Percentiles rank a stretch among this genome's conserved stretches.
Conservation (phyloP, 2,113 vertebrate species). For the Pelobates fuscus region DNA sequence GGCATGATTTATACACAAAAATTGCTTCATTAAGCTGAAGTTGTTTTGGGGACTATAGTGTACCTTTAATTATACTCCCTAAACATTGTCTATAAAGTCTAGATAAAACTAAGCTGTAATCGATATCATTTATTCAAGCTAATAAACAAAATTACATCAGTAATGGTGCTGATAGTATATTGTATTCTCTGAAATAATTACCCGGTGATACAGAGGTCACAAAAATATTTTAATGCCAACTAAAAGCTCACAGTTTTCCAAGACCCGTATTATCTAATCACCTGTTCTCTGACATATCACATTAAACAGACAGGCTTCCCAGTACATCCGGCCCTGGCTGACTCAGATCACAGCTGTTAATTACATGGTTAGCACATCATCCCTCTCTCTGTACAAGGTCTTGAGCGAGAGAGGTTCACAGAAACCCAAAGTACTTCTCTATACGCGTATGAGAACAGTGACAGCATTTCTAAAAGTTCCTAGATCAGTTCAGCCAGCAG, state of each 20-base stretch:
- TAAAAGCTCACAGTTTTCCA: not conserved
- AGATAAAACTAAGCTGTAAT: too few relatives aligned
- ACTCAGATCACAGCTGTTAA: not conserved
- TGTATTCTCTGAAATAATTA: not conserved
- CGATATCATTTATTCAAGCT: too few relatives aligned
- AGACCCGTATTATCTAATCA: not conserved
- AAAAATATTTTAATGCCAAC: not conserved
- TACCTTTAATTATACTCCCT: too few relatives aligned
- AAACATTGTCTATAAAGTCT: too few relatives aligned
- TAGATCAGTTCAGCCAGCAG: not conserved
- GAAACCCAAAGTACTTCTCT: not conserved
- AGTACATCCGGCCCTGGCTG: not conserved
- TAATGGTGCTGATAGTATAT: not conserved
- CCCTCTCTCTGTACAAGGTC: not conserved
- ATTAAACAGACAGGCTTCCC: not conserved
- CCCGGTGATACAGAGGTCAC: not conserved
- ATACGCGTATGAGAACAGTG: not conserved
- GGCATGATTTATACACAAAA: too few relatives aligned
- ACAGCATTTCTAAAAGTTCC: not conserved
- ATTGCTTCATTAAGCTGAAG: too few relatives aligned
- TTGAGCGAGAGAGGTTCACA: not conserved
- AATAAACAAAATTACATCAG: not conserved
- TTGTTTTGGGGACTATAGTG: too few relatives aligned
- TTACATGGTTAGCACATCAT: not conserved
- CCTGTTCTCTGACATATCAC: constrained; percentile 5